Conservation (phyloP, 2,797 vertebrate species). For the Centroberyx gerrardi region DNA sequence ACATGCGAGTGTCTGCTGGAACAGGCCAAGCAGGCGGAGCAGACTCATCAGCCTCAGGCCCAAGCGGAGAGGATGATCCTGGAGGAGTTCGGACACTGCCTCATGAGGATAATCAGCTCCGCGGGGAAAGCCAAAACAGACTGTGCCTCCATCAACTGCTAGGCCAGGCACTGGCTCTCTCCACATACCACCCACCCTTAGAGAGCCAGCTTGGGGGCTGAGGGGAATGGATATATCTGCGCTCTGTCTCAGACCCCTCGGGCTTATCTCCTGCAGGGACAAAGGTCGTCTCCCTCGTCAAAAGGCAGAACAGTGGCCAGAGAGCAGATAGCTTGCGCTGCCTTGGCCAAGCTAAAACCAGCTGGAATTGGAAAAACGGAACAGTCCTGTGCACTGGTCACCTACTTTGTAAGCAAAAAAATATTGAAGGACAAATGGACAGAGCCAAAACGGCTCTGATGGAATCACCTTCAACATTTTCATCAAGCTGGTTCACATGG, state of each 20-base stretch:
- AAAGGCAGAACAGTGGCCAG: constrained; percentile 39
- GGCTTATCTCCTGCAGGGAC: constrained; percentile 43
- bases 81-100: constrained; percentile 98
- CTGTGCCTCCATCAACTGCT: constrained; percentile 95
- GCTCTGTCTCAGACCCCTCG: constrained; percentile 26
- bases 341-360: constrained; percentile 17
- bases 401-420: constrained; percentile 7
- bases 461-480: constrained; percentile 19
- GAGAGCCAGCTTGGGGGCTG: constrained; percentile 8
- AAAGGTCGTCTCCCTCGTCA: constrained; percentile 28
- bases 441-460: constrained; percentile 7
- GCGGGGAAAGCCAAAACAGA: constrained; percentile 97
- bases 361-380: constrained; percentile 47
- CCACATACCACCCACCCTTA: constrained; percentile 1
- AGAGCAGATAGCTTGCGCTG: constrained; percentile 9
- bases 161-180: constrained; percentile 51
- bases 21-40: constrained; percentile 93
- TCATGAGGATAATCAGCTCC: constrained; percentile 97
- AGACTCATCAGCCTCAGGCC: constrained; percentile 89
- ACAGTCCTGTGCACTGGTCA: constrained; percentile 27
- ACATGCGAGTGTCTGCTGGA: constrained; percentile 97
- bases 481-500: constrained; percentile 27
- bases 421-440: constrained; percentile 48
- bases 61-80: constrained; percentile 94
- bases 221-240: constrained; percentile 11